Evolutionary conservation across 2,113 vertebrate species (phyloP).

Genomic region (Dinomys branickii): DNA sequence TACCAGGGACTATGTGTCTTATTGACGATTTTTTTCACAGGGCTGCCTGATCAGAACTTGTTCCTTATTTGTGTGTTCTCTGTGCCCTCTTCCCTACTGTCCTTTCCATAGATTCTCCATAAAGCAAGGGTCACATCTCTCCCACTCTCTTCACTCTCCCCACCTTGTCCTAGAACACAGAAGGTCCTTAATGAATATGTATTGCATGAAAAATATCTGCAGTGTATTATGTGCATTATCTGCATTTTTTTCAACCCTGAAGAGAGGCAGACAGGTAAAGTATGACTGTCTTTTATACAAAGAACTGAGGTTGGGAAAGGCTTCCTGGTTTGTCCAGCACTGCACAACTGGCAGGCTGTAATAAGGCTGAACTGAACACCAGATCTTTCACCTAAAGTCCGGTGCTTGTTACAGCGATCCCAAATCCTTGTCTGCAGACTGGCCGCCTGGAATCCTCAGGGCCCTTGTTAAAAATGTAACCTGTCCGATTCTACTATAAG

Average conservation of each 20-base stretch:
- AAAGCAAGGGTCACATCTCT: background rate
- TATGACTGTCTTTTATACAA: background rate
- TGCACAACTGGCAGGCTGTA: background rate
- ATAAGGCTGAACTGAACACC: background rate
- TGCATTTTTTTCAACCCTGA: background rate
- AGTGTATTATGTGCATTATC: background rate
- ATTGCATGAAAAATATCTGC: background rate
- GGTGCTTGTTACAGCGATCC: background rate
- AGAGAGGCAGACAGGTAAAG: background rate
- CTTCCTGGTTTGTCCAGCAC: background rate
- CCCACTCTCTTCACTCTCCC: background rate
- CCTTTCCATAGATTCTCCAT: background rate
- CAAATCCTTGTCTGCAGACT: conserved; percentile 13
- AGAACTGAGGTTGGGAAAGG: background rate
- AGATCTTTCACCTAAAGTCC: background rate
- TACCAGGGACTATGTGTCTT: background rate
- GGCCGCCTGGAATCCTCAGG: conserved; percentile 9
- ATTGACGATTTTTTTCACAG: background rate
- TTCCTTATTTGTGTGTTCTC: background rate
- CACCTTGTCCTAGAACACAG: background rate
- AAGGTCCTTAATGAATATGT: background rate
- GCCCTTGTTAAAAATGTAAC: conserved; percentile 69
- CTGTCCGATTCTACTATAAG: conserved; percentile 55
- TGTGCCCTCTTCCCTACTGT: rapidly evolving
- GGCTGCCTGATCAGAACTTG: background rate